Evolutionary conservation across 2,113 vertebrate genomes (phyloP), one percentile per base, ranked within the genome.

Genomic region (Oncorhynchus nerka): DNA sequence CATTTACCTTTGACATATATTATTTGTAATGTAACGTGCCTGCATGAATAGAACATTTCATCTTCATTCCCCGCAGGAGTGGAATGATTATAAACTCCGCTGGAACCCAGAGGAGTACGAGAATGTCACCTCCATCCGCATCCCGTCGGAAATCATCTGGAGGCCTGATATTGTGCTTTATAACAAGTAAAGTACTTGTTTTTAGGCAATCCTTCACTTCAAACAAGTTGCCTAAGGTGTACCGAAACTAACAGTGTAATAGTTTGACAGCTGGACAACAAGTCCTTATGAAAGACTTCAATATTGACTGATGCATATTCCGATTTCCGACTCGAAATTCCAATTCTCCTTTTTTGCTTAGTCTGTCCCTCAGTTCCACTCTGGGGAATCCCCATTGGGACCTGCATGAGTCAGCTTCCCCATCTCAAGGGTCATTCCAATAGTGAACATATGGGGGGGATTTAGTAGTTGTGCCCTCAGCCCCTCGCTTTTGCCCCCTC

Each of bases 91-190:
- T 91, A 99, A 98, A 74, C 92, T 98, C 66, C 93, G 93, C 71
- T 99, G 97, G 97, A 93, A 97, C 45, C 96, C 97, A 0, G 91
- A 88, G 0, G 95, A 97, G 0, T 98, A 95, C 0, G 95, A 96
- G 79, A 97, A 98, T 15, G 93, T 98, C 84, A 98, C 95, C 0
- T 98, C 97, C 68, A 96, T 99, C 72, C 95, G 97, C 0, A 95
- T 98, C 68, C 97, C 97, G n/a, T 97, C 97, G 0, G 96, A 98
- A 90, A 94, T 98, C 92, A 98, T 99, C 83, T 99, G 97, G 97
- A 95, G 95, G 70, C 97, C 97, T 0, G 97, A 99, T 76, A 95
- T 99, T 0, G 97, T 99, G 49, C 95, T 99, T 30, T 99, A 98
- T 88, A 98, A 99, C 90, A 98, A 99, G 97, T 99, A 89, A 92